A percentile compares a stretch with the other conserved stretches of the same genome.
These are phyloP conservation scores for Plecturocebus donacophilus DNA, from an alignment of 2,113 vertebrate genomes.

Conservation along the genomic window DNA sequence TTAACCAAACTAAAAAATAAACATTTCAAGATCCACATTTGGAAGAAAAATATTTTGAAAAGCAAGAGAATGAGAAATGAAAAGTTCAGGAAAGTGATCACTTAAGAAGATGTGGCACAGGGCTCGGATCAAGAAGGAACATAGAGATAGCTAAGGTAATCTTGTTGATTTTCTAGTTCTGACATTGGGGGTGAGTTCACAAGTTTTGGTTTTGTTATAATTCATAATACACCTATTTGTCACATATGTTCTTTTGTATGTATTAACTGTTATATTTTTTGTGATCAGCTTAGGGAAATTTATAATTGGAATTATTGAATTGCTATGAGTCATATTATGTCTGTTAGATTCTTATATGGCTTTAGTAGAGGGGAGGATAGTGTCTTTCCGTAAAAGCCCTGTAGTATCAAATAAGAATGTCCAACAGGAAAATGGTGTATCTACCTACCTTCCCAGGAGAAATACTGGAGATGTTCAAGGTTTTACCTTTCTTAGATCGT, in stretches of 20 bases:
- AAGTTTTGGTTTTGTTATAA: not conserved
- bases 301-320: not conserved
- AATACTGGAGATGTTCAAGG: not conserved
- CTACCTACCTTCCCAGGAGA: not conserved
- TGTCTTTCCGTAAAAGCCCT: not conserved
- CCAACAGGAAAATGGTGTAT: not conserved
- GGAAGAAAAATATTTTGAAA: not conserved
- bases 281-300: not conserved
- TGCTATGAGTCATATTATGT: not conserved
- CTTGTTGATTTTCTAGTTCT: not conserved
- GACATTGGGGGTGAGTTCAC: not conserved
- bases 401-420: not conserved
- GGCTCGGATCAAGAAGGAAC: not conserved
- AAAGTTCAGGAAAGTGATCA: not conserved
- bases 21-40: not conserved
- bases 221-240: not conserved
- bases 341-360: not conserved
- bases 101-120: not conserved
- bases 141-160: accelerated
- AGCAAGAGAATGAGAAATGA: not conserved
- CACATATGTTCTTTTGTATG: not conserved
- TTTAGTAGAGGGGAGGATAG: not conserved
- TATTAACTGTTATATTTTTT: not conserved
- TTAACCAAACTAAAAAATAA: not conserved
- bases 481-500: not conserved